phyloP scores from a whole-genome alignment of 2,113 vertebrate species.

The Menidia beryllina region DNA sequence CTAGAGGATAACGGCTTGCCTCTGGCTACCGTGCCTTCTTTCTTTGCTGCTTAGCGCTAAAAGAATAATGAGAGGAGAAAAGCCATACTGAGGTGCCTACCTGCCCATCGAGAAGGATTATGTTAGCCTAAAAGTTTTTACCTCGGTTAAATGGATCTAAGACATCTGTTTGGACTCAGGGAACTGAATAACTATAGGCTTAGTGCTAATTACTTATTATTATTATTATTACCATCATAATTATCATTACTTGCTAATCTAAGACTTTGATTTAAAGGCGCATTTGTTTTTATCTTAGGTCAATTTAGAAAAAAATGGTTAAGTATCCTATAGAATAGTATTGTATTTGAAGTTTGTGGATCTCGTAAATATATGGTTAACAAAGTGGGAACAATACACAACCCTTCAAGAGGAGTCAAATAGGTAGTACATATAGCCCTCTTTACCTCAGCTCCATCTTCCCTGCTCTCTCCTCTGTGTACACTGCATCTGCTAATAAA shows the following conservation, averaged over 20 bases:
- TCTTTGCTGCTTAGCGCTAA: constrained; percentile 61
- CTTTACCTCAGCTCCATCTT: constrained; percentile 35
- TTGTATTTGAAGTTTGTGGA: constrained; percentile 33
- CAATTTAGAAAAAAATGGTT: constrained; percentile 33
- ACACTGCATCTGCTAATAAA: constrained; percentile 63
- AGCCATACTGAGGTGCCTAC: constrained; percentile 47
- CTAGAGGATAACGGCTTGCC: constrained; percentile 52
- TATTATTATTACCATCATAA: no score
- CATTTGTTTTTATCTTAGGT: constrained; percentile 35
- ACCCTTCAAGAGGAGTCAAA: constrained; percentile 29
- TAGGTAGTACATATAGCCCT: constrained; percentile 27
- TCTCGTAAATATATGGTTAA: constrained; percentile 16
- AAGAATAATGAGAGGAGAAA: constrained; percentile 62
- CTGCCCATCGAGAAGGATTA: constrained; percentile 37
- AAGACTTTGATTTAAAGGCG: constrained; percentile 9
- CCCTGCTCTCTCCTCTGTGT: constrained; percentile 51
- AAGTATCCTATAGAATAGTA: constrained; percentile 35
- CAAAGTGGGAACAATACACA: constrained; percentile 13
- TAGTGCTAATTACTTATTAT: constrained; percentile 29
- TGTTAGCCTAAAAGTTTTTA: constrained; percentile 45
- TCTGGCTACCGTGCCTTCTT: constrained; percentile 40
- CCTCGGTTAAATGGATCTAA: constrained; percentile 43
- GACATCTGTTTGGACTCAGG: constrained; percentile 41
- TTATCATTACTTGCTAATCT: constrained; percentile 26
- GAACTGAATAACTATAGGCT: constrained; percentile 22